Evolutionary conservation across 2,888 invertebrate species (phyloP).

Genomic region (Dendrolimus pini): DNA sequence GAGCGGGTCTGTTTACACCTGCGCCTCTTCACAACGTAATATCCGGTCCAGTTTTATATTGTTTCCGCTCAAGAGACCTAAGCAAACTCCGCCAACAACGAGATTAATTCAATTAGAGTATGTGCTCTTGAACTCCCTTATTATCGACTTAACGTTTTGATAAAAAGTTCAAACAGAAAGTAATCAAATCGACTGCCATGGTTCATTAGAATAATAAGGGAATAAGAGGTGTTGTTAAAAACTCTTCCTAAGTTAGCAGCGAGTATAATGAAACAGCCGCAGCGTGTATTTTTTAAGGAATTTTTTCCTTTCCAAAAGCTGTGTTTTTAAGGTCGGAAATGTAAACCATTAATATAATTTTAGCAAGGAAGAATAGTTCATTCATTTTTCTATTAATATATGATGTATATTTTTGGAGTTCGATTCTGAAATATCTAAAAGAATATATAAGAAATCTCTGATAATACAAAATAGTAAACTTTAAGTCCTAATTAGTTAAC

Average conservation of each 20-base stretch:
- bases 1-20: conserved; percentile 53
- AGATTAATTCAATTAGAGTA: conserved; percentile 62
- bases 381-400: no score
- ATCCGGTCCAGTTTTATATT: conserved; percentile 67
- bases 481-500: no score
- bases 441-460: no score
- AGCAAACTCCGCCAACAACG: conserved; percentile 55
- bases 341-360: no score
- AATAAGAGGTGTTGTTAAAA: background rate
- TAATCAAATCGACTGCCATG: background rate
- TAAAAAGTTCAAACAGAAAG: background rate
- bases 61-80: conserved; percentile 56
- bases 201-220: background rate
- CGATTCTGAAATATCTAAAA: no score
- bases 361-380: no score
- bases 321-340: no score
- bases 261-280: background rate
- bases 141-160: conserved; percentile 26
- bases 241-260: background rate
- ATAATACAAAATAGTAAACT: no score
- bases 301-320: background rate
- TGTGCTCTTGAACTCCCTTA: conserved; percentile 39
- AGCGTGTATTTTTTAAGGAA: background rate
- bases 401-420: no score
- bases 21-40: conserved; percentile 63